Evolutionary conservation across 2,113 vertebrate genomes (phyloP).

Genomic region (Mus pahari): DNA sequence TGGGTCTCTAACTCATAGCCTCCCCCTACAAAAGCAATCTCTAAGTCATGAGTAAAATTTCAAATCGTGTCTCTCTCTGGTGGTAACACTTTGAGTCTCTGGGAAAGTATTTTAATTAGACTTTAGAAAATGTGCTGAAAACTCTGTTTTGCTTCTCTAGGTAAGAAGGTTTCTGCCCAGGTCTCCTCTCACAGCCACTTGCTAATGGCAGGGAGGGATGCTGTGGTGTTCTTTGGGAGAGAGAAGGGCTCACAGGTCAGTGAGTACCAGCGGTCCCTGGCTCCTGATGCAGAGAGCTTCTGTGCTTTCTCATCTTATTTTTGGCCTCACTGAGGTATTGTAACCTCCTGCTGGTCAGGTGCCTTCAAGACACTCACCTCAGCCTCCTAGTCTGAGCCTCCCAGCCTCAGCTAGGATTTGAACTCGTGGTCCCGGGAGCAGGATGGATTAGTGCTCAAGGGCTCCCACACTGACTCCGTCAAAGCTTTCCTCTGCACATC

Average conservation of each 20-base stretch:
- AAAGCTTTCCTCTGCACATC: conserved; percentile 84
- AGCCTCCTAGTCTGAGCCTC: conserved; percentile 63
- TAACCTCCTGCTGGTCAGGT: conserved; percentile 30
- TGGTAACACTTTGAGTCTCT: neutral
- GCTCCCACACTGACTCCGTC: conserved; percentile 84
- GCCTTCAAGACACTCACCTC: conserved; percentile 50
- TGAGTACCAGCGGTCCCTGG: neutral
- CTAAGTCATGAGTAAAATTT: neutral
- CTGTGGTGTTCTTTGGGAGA: neutral
- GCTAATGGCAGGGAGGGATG: neutral
- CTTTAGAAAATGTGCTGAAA: conserved; percentile 48
- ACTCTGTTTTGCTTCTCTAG: neutral
- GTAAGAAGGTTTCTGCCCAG: neutral
- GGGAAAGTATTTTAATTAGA: conserved; percentile 37
- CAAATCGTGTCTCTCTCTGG: neutral
- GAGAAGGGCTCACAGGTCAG: neutral
- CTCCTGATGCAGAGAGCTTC: conserved; percentile 21
- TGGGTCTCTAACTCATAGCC: neutral
- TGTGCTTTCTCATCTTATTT: conserved; percentile 51
- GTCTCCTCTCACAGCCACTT: neutral
- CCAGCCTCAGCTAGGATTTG: conserved; percentile 73
- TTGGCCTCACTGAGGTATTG: conserved; percentile 59
- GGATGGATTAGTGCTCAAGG: conserved; percentile 77
- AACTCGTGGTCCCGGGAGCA: conserved; percentile 82
- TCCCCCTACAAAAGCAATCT: neutral